Percentiles rank a stretch among this genome's conserved stretches.
phyloP scores from a whole-genome alignment of 2,888 invertebrate species.

The Acronicta leporina region DNA sequence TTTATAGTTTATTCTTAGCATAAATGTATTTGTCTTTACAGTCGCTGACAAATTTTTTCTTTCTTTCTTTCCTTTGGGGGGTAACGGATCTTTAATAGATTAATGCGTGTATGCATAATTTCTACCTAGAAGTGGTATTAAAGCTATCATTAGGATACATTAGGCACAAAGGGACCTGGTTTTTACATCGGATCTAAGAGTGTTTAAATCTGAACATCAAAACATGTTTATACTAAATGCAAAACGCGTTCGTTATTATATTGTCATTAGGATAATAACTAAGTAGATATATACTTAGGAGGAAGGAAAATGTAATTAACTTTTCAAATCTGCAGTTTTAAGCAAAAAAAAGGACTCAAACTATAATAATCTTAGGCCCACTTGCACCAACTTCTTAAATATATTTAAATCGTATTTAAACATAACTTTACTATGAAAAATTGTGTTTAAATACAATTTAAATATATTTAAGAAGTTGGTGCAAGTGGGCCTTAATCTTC shows the following conservation, averaged over 20 bases:
- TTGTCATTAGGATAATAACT: conserved; percentile 43
- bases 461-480: no score
- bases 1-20: no score
- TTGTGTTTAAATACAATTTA: no score
- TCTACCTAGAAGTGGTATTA: conserved; percentile 7
- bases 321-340: conserved; percentile 2
- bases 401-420: no score
- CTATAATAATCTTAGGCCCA: no score
- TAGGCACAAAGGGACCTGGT: conserved; percentile 24
- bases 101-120: neutral
- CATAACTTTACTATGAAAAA: no score
- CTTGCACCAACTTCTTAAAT: no score
- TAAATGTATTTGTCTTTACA: no score
- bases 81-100: no score
- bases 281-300: neutral
- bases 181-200: conserved; percentile 19
- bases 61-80: no score
- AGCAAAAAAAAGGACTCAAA: neutral
- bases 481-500: no score
- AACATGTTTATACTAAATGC: conserved; percentile 20
- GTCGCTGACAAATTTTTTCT: no score
- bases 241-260: conserved; percentile 46
- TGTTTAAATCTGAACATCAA: conserved; percentile 50
- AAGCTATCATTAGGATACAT: conserved; percentile 31
- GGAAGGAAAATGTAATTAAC: conserved; percentile 35